Conservation (phyloP, 2,888 invertebrate species). For the Cataglyphis livida region DNA sequence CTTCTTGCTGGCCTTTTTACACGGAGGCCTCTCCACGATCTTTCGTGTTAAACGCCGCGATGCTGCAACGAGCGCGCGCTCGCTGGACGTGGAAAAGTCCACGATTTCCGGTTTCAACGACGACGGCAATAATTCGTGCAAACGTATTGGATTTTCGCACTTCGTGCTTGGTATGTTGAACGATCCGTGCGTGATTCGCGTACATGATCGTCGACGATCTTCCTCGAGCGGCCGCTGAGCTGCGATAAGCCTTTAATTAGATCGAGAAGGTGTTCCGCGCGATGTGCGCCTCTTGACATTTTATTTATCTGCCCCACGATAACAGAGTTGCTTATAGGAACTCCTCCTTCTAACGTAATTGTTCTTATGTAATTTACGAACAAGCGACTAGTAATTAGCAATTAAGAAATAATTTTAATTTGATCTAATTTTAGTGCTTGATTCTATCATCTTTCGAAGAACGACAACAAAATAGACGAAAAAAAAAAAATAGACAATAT, state of each 20-base stretch:
- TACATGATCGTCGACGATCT: conserved; percentile 11
- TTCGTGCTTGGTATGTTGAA: neutral
- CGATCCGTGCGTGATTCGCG: neutral
- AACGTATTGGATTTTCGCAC: conserved; percentile 28
- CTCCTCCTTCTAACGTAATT: conserved; percentile 34
- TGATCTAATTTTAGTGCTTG: neutral
- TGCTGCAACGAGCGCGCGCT: conserved; percentile 54
- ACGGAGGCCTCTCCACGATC: conserved; percentile 62
- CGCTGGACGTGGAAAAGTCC: conserved; percentile 18
- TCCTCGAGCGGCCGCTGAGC: neutral
- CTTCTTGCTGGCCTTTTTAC: conserved; percentile 63
- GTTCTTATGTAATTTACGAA: conserved; percentile 19
- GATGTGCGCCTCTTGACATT: conserved; percentile 1
- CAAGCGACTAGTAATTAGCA: conserved; percentile 3
- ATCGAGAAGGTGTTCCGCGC: conserved; percentile 24
- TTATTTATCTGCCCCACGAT: conserved; percentile 21
- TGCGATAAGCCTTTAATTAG: conserved; percentile 45
- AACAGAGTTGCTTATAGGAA: neutral
- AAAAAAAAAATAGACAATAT: neutral
- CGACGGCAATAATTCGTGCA: conserved; percentile 18
- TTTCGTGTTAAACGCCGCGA: conserved; percentile 67
- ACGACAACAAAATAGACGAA: neutral
- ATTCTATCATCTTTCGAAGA: neutral
- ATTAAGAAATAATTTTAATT: conserved; percentile 10
- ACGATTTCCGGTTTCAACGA: conserved; percentile 46